Evolutionary conservation across 2,888 invertebrate species (phyloP), one percentile per base, ranked within the genome.

Genomic region (Drosophila yooni): DNA sequence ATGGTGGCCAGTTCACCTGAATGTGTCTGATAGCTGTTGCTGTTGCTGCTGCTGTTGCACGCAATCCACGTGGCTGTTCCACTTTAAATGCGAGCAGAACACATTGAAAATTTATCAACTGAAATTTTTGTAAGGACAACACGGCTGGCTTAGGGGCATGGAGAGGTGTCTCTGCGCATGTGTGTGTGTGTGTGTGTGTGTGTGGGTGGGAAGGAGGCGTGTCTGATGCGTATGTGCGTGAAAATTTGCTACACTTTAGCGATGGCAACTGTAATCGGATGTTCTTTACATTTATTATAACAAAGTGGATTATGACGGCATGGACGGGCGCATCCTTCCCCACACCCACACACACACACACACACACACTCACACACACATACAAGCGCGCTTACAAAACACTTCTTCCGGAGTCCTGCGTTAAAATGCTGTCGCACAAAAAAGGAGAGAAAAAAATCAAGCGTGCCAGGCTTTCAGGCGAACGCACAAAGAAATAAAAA

Each of bases 261-360:
- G 79, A 72, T 79, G 83, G 86, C 88, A 86, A 82, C 81, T 88
- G 88, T 90, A 89, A 90, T 89, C 90, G 90, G 90, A 89, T 90
- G 90, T 89, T 83, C 89, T 90, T 90, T 89, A 90, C 87, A 89
- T 90, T 90, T 87, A 84, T 89, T 90, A 88, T 84, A 88, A 86
- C 89, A 89, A 90, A 89, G 88, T 89, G 86, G 88, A 90, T 89
- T 89, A 88, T 88, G 83, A 82, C 79, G 78, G 80, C 73, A 63
- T 74, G 74, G 58, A 74, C 70, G 79, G 70, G 70, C 83, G 83
- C 81, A 81, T 83, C 83, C 71, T 68, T 68, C 62, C 61, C 73
- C 64, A 67, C 64, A 34, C 60, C 54, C 48, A 57, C 56, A 58
- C 56, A 65, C 72, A 73, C 69, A 58, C 56, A 65, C 72, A 73